These are phyloP conservation scores for Notarius quadriscutis DNA, from an alignment of 2,113 vertebrate genomes.

Conservation along the genomic window DNA sequence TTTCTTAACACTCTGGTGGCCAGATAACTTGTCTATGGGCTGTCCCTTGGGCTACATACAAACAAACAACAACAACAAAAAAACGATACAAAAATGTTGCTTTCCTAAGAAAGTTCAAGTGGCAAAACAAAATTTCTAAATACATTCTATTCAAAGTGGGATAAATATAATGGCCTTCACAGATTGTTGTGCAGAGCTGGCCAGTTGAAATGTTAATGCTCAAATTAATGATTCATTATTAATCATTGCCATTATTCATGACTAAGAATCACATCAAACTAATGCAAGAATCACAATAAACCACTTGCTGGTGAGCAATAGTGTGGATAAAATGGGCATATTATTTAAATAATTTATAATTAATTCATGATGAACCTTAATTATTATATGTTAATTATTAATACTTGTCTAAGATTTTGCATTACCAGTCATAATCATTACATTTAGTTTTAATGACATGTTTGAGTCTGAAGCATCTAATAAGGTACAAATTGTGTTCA, in stretches of 20 bases:
- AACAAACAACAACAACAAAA: too few relatives aligned
- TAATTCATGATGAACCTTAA: neutral
- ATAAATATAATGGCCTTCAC: neutral
- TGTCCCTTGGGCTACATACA: neutral
- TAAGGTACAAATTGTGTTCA: neutral
- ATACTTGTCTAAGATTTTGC: neutral
- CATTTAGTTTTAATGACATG: neutral
- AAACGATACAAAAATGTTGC: neutral
- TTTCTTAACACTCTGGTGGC: neutral
- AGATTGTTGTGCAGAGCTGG: neutral
- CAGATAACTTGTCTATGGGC: neutral
- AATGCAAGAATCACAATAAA: neutral
- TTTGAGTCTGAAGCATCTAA: neutral
- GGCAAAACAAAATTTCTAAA: neutral
- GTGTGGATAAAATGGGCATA: neutral
- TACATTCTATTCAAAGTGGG: neutral
- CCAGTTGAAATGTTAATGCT: neutral
- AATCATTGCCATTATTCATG: neutral
- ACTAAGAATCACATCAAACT: neutral
- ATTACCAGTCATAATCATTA: neutral
- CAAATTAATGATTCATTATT: neutral
- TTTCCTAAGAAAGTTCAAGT: neutral
- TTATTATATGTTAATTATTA: neutral
- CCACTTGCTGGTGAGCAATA: neutral
- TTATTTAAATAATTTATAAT: too few relatives aligned